Base-by-base conservation (phyloP, 2,113 vertebrate species). In the Lycaon pictus region DNA sequence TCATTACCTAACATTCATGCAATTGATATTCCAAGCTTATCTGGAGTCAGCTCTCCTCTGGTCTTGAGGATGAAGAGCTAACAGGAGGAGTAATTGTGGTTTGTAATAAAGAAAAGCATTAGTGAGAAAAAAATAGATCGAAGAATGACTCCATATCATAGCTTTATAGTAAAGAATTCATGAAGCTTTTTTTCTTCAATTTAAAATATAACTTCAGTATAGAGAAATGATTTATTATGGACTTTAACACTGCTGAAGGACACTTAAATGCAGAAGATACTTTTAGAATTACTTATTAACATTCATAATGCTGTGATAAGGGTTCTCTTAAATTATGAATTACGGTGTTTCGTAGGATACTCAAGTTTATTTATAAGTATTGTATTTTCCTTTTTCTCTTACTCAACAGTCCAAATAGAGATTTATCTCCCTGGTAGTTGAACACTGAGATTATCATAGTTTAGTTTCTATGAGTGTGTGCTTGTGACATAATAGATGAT, bases 221-320 rank as follows among this genome's bases (percentile, higher is more conserved):
- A 87, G 5, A 84, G 43, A 93, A 90, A 85, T 90, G 10, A 80
- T 80, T 58, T 84, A 89, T 91, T 77, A 63, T 32, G 13, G 15
- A 56, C 43, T 93, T 69, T 51, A 93, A 37, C 60, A 83, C 63
- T 86, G 81, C 35, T 58, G 37, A 92, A 95, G 76, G 76, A 80
- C 55, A 92, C 48, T n/a, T 83, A 92, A 76, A 84, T 71, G 1
- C 51, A 89, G 72, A 25, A 69, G 37, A 53, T 22, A 77, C 48
- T 62, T 96, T 93, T 92, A 95, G 37, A 96, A 72, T 37, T 92
- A 58, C 20, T 95, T 87, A 60, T 88, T 63, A 96, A 87, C 35
- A 88, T 77, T 72, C 67, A 77, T 37, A 56, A 22, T 65, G 92
- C 23, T 53, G 35, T 15, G 23, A 90, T 94, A 77, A 93, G 11